Conservation (phyloP, 2,888 invertebrate genomes). For the Vesta saturnalis region DNA sequence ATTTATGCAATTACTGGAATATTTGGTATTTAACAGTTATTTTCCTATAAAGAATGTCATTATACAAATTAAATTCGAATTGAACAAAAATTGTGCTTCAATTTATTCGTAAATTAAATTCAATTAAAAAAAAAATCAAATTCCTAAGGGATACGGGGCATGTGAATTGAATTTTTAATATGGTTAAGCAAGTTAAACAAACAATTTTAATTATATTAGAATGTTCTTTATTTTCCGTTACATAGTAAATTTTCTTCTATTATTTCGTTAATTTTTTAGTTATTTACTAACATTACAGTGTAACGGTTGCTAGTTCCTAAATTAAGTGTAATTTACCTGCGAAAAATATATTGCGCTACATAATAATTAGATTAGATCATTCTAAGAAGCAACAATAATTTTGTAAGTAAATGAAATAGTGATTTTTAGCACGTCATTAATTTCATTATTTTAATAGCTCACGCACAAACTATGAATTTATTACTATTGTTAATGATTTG, state of each 20-base stretch:
- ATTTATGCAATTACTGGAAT: background rate
- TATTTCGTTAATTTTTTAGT: constrained; percentile 2
- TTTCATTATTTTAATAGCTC: too few relatives aligned
- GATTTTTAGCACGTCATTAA: background rate
- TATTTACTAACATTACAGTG: background rate
- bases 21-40: background rate
- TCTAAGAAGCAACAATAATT: too few relatives aligned
- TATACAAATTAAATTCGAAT: background rate
- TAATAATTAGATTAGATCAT: constrained; percentile 1
- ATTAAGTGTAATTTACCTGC: background rate
- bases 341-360: background rate
- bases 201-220: constrained; percentile 3
- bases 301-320: background rate
- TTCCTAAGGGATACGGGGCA: background rate
- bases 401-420: too few relatives aligned
- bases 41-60: background rate
- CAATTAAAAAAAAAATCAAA: constrained; percentile 7
- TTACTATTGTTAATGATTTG: too few relatives aligned
- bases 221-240: background rate
- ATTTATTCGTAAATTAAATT: background rate
- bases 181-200: background rate
- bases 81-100: background rate
- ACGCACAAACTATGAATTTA: too few relatives aligned
- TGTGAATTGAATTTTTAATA: constrained; percentile 6
- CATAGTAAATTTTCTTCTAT: background rate